Evolutionary conservation across 2,797 vertebrate genomes (phyloP), one percentile per base, ranked within the genome.

Genomic region (Hemibagrus guttatus): DNA sequence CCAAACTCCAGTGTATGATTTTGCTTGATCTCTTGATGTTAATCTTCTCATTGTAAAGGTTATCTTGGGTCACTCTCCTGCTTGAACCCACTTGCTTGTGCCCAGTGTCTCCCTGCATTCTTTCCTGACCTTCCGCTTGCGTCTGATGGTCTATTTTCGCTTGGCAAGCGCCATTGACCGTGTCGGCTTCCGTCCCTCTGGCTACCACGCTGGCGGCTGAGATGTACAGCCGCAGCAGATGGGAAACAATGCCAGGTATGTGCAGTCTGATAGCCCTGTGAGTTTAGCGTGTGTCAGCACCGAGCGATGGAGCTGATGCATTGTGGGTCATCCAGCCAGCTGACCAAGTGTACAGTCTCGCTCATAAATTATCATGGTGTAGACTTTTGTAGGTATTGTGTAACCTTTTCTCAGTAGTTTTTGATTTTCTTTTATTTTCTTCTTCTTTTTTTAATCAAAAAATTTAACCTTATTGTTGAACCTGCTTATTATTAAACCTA

Each of bases 181-280:
- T 81, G 82, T 78, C 86, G 1, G 75, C 82, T 87, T 81, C 83
- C 58, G 31, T 81, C n/a, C 56, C 46, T 61, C 82, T 84, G 52
- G 75, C 74, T 26, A n/a, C 64, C 42, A 46, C 9, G 56, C 56
- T 81, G 83, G 75, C 58, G 1, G 78, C 31, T 75, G 49, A 75
- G 56, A 87, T 81, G 56, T 85, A 85, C 68, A 56, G 78, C 31
- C 46, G 1, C 64, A 64, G 46, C 66, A 74, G 86, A 84, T 87
- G 83, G 86, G 83, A 87, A 66, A 87, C 87, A 74, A 81, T 75
- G 76, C 56, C 2, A 66, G 58, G 69, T 64, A 87, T 85, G 78
- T n/a, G 28, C 26, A 19, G 61, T 61, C 68, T 31, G 42, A 80
- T 69, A 71, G 52, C 74, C 39, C 63, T 69, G 63, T n/a, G 82